Conservation (phyloP, 2,888 invertebrate genomes). For the Plutella xylostella region DNA sequence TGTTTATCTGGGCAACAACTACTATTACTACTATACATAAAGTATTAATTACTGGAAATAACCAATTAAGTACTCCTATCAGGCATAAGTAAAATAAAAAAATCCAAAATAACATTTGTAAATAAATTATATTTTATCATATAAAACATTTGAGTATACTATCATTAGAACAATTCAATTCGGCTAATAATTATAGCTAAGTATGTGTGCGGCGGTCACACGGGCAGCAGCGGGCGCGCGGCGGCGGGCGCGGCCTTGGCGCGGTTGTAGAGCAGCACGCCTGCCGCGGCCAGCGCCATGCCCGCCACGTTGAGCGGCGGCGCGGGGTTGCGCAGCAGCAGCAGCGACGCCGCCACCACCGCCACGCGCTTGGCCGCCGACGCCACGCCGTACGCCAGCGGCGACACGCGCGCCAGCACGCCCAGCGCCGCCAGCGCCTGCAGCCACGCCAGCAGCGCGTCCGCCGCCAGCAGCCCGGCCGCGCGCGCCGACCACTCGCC, state of each 20-base stretch:
- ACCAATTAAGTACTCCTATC: no score
- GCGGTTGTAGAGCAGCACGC: conserved; percentile 89
- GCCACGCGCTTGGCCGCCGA: conserved; percentile 94
- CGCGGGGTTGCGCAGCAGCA: conserved; percentile 92
- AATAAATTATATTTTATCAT: no score
- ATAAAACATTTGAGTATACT: not conserved
- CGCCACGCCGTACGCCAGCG: conserved; percentile 94
- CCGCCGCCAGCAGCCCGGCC: conserved; percentile 50
- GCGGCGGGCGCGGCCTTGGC: conserved; percentile 29
- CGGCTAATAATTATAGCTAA: not conserved
- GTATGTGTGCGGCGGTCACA: not conserved
- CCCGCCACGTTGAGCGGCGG: conserved; percentile 87
- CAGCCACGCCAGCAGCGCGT: conserved; percentile 92
- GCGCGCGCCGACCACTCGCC: conserved; percentile 18
- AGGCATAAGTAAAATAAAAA: no score
- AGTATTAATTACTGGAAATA: no score
- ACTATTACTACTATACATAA: no score
- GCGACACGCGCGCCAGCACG: conserved; percentile 90
- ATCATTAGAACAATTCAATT: not conserved
- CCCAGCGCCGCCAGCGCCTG: conserved; percentile 97
- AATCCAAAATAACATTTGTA: no score
- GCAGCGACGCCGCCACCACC: conserved; percentile 88
- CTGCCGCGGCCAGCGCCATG: conserved; percentile 90
- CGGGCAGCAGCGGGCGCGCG: conserved; percentile 12
- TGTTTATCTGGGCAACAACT: no score